Evolutionary conservation across 2,888 invertebrate species (phyloP), one percentile per base, ranked within the genome.

Genomic region (Argyresthia goedartella): DNA sequence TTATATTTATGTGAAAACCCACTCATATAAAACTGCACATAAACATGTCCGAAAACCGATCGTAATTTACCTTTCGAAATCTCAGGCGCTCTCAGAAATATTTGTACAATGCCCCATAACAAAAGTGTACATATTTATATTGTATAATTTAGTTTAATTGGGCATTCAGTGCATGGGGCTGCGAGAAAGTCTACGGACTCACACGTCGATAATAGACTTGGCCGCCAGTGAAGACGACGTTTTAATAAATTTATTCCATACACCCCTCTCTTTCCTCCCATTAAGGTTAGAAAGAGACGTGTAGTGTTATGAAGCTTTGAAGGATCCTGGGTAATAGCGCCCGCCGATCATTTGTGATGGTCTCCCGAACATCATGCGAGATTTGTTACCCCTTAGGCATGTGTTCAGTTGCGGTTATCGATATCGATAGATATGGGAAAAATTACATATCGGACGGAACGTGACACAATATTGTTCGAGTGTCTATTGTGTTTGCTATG

Each of bases 131-230:
- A 68, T 73, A 69, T 73, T 70, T 71, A 71, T 72, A 70, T 70
- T 69, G 67, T 71, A 69, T 76, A 71, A 75, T 74, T 75, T 70
- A 71, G 65, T 69, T 70, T 71, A 71, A 75, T 71, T 72, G 67
- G 72, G 64, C 69, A 72, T 76, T 73, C 73, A 69, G 25, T 25
- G 25, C 25, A 25, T 62, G 62, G 55, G 39, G 51, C 36, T 66
- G 67, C 71, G 71, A 71, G 71, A 25, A 25, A 25, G 6, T 6
- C 25, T 25, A 4, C 25, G 79, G 68, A 80, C 81, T 66, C 80
- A 80, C 81, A 81, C 80, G 81, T 69, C 63, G 81, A 72, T 77
- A 80, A 78, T 78, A 67, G 72, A 72, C 46, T 52, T 41, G 34
- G 63, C 65, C 60, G 62, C 61, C 62, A 8, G 49, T 49, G 49